These are phyloP conservation scores for Mustela nigripes DNA, from an alignment of 2,113 vertebrate species.

Conservation along the genomic window DNA sequence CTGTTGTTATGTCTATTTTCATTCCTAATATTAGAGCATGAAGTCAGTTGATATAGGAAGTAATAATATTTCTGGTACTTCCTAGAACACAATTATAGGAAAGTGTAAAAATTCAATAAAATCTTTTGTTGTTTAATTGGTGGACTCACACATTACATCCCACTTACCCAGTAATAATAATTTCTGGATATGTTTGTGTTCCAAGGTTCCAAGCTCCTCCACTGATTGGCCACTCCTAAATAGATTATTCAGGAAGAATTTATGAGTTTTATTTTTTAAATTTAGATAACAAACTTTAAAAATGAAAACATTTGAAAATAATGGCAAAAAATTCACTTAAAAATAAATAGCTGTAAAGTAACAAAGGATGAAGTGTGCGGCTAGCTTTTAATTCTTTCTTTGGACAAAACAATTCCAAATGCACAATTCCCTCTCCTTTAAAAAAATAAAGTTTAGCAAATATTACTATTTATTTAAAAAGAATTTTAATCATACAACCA, in stretches of 20 bases:
- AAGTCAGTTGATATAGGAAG: background rate
- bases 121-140: conserved; percentile 46
- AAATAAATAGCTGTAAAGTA: conserved; percentile 4
- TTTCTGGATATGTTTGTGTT: conserved; percentile 96
- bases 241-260: conserved; percentile 63
- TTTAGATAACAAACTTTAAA: conserved; percentile 39
- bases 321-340: conserved; percentile 31
- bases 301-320: conserved; percentile 65
- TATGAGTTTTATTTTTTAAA: conserved; percentile 46
- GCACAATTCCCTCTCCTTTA: background rate
- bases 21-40: conserved; percentile 31
- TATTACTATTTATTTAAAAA: conserved; percentile 40
- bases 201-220: conserved; percentile 98
- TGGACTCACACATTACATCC: conserved; percentile 63
- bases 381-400: conserved; percentile 48
- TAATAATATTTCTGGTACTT: background rate
- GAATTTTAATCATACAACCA: conserved; percentile 25
- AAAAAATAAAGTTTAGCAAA: conserved; percentile 52
- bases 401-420: conserved; percentile 53
- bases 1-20: conserved; percentile 12
- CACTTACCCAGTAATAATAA: conserved; percentile 98
- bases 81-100: conserved; percentile 28
- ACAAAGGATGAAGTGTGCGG: background rate
- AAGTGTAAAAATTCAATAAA: conserved; percentile 41
- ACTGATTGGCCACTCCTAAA: conserved; percentile 97